phyloP scores from a whole-genome alignment of 2,888 invertebrate species.

The Osmoderma eremita region DNA sequence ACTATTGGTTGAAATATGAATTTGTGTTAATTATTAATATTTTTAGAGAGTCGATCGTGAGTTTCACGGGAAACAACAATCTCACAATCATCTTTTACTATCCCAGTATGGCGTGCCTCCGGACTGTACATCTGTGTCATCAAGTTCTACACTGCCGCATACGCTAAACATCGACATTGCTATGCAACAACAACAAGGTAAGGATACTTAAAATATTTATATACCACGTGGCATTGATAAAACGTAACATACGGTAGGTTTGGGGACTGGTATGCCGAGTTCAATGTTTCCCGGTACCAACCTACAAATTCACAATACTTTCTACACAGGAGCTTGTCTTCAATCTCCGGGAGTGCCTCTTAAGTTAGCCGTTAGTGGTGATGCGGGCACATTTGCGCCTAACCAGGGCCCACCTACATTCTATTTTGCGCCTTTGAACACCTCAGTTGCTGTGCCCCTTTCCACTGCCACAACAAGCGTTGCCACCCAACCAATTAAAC shows the following conservation, averaged over 20 bases:
- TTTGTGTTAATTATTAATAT: slow-evolving; percentile 7
- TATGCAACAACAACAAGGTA: slow-evolving; percentile 59
- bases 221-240: not conserved
- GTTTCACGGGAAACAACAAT: slow-evolving; percentile 66
- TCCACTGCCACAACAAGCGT: slow-evolving; percentile 54
- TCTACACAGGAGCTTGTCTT: slow-evolving; percentile 60
- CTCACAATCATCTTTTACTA: slow-evolving; percentile 56
- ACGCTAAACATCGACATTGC: slow-evolving; percentile 66
- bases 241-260: slow-evolving; percentile 55
- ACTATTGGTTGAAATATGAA: slow-evolving; percentile 6
- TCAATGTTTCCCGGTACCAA: slow-evolving; percentile 60
- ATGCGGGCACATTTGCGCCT: slow-evolving; percentile 56
- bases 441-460: slow-evolving; percentile 60
- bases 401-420: slow-evolving; percentile 66
- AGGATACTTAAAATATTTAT: slow-evolving; percentile 11
- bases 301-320: slow-evolving; percentile 64
- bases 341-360: slow-evolving; percentile 55
- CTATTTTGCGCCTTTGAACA: slow-evolving; percentile 66
- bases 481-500: slow-evolving; percentile 57
- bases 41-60: slow-evolving; percentile 72
- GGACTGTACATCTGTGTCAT: slow-evolving; percentile 55
- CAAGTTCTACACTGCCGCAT: slow-evolving; percentile 61
- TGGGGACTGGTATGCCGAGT: slow-evolving; percentile 62
- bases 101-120: slow-evolving; percentile 59
- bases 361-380: slow-evolving; percentile 55